These are phyloP conservation scores for Psilopogon haemacephalus DNA, from an alignment of 2,113 vertebrate species.

Conservation along the genomic window DNA sequence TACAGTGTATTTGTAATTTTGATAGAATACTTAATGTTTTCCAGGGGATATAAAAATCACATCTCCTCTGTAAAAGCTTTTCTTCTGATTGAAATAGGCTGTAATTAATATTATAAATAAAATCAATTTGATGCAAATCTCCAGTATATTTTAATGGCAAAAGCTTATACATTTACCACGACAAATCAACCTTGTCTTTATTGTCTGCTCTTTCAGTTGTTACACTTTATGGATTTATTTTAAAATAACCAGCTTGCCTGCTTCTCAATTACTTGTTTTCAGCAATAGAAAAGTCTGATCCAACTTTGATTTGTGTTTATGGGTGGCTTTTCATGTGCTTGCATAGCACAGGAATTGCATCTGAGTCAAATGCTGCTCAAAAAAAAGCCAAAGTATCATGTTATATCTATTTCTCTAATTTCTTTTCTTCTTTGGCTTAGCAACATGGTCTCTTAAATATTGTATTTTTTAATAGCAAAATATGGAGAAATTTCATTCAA, in stretches of 20 bases:
- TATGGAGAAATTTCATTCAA: background rate
- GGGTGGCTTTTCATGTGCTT: background rate
- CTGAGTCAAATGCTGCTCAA: background rate
- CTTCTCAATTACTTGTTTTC: background rate
- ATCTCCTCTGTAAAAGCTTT: background rate
- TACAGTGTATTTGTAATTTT: conserved; percentile 70
- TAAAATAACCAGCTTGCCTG: background rate
- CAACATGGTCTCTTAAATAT: background rate
- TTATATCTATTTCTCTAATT: background rate
- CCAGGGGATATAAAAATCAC: conserved; percentile 67
- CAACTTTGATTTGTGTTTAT: background rate
- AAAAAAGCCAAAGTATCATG: background rate
- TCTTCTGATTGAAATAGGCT: background rate
- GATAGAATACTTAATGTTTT: conserved; percentile 65
- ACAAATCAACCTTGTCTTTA: background rate
- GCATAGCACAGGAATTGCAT: background rate
- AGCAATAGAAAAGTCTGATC: background rate
- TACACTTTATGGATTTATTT: background rate
- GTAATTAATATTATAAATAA: background rate
- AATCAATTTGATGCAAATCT: background rate
- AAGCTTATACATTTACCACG: background rate
- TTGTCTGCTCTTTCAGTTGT: background rate
- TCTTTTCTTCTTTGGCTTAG: background rate
- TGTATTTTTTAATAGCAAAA: background rate
- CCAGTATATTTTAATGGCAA: background rate